phyloP scores from a whole-genome alignment of 2,113 vertebrate genomes.

The Odontophorus gujanensis region DNA sequence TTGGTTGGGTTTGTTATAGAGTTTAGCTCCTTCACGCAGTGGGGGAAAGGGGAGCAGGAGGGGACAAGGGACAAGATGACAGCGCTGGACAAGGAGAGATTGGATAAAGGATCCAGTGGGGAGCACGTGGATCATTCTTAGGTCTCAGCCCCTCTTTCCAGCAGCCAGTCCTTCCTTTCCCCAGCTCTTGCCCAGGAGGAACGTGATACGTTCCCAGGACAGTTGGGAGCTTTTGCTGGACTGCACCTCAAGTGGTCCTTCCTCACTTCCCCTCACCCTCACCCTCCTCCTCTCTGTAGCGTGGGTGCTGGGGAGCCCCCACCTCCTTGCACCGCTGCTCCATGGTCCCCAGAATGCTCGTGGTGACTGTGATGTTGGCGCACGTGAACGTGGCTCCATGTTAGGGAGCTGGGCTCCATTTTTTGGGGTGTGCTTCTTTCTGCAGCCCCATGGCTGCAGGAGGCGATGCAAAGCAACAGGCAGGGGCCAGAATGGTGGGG shows the following conservation, averaged over 20 bases:
- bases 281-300: neutral
- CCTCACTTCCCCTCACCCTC: neutral
- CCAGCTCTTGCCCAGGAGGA: conserved; percentile 3
- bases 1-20: conserved; percentile 77
- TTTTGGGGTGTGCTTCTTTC: accelerated
- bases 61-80: neutral
- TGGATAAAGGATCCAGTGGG: neutral
- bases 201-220: neutral
- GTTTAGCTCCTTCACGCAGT: neutral
- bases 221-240: neutral
- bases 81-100: neutral
- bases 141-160: neutral
- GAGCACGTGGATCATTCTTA: neutral
- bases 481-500: accelerated
- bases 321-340: neutral
- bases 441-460: neutral
- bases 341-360: neutral
- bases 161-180: neutral
- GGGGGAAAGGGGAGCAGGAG: neutral
- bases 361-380: conserved; percentile 50
- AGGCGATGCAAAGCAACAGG: neutral
- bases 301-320: neutral
- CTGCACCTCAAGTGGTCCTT: neutral
- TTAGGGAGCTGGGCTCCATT: neutral
- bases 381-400: conserved; percentile 36